Base-by-base conservation (phyloP, 2,113 vertebrate genomes). In the Dromas ardeola region DNA sequence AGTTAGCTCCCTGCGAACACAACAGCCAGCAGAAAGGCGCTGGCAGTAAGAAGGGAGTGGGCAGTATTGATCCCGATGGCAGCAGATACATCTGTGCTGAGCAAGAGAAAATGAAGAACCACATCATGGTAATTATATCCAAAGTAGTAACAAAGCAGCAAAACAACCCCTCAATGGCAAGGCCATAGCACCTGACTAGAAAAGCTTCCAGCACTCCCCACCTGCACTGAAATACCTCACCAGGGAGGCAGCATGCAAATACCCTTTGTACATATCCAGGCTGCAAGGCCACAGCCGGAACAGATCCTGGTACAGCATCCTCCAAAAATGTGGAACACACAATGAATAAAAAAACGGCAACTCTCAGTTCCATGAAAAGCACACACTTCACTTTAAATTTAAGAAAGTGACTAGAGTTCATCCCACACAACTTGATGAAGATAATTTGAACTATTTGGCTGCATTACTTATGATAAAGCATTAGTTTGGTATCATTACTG, bases 401-500 rank as follows among this genome's bases (percentile, higher is more conserved):
- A 4, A 21, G 14, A 30, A 42, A 18, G 38, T 63, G 9, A 32
- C 29, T 61, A 18, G 3, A 72, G 25, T 9, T 52, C 67, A 70
- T 5, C 23, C 62, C 16, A 47, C 22, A 49, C 20, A 73, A n/a
- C 50, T 40, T 16, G 6, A 34, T 29, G 21, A 42, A 26, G 30
- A 42, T 26, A 38, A 30, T 29, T 29, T 42, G 45, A 85, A 58
- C 29, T 36, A 53, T 32, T 26, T 32, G 18, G 61, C 58, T 56
- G 27, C 0, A 0, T 47, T 29, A 74, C 18, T 65, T 66, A 38
- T 0, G 0, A 49, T 43, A 45, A 50, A 55, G 11, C 63, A 78
- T 38, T 34, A 18, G 16, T 30, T 66, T 22, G 15, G 61, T 45
- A n/a, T 50, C 11, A 49, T 55, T 47, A 65, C 25, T 5, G 3